These are phyloP conservation scores for Xanthostigma xanthostigma DNA, from an alignment of 2,888 invertebrate species.

Conservation along the genomic window DNA sequence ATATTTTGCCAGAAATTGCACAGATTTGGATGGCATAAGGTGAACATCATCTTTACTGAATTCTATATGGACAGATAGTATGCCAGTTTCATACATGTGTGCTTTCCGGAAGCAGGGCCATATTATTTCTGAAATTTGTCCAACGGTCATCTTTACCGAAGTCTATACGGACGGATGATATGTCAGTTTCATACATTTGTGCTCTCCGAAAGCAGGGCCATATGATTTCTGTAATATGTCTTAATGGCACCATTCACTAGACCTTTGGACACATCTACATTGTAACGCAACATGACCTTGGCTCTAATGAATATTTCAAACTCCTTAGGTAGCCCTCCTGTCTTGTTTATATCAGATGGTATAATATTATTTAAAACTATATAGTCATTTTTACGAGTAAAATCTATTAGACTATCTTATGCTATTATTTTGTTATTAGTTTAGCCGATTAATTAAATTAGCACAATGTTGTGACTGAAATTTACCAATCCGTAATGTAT, in stretches of 20 bases:
- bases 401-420: too few species aligned
- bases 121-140: conserved; percentile 14
- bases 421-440: too few species aligned
- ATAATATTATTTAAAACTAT: conserved; percentile 8
- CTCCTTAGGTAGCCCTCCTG: conserved; percentile 11
- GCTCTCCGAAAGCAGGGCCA: conserved; percentile 14
- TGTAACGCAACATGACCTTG: conserved; percentile 15
- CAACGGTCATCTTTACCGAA: conserved; percentile 13
- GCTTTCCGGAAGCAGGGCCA: conserved; percentile 13
- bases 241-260: conserved; percentile 16
- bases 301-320: conserved; percentile 13
- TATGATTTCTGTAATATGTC: conserved; percentile 14
- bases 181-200: conserved; percentile 12
- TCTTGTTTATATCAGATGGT: conserved; percentile 11
- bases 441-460: too few species aligned
- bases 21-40: conserved; percentile 12
- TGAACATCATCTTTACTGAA: conserved; percentile 12
- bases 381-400: too few species aligned
- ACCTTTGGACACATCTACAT: conserved; percentile 13
- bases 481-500: conserved; percentile 8
- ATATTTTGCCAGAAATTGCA: conserved; percentile 15
- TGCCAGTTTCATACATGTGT: conserved; percentile 12
- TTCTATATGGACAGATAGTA: conserved; percentile 11
- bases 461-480: too few species aligned
- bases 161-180: conserved; percentile 12